Conservation (phyloP, 2,797 vertebrate species). For the Leuciscus waleckii region DNA sequence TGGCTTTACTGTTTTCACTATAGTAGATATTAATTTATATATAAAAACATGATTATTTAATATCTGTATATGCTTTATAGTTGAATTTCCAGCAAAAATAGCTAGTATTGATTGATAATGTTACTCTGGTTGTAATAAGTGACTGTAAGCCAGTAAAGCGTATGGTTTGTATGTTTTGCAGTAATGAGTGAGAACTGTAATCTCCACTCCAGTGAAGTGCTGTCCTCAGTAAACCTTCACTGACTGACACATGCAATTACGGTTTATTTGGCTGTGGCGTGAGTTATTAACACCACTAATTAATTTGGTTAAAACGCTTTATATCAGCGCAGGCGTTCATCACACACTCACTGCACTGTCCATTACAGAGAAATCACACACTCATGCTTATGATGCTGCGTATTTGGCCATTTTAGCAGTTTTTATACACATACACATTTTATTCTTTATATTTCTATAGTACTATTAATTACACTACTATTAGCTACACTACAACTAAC, state of each 20-base stretch:
- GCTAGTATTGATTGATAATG: not conserved
- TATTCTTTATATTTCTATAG: too few relatives aligned
- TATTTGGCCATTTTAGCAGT: not conserved
- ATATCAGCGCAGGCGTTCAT: not conserved
- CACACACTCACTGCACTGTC: not conserved
- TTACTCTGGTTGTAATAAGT: not conserved
- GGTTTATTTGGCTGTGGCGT: slow-evolving; percentile 38
- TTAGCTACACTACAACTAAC: not conserved
- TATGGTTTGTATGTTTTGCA: not conserved
- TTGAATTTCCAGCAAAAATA: too few relatives aligned
- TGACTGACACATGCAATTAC: slow-evolving; percentile 5
- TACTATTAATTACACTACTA: too few relatives aligned
- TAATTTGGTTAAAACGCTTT: not conserved
- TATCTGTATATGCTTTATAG: too few relatives aligned
- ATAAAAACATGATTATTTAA: too few relatives aligned
- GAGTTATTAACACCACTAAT: not conserved
- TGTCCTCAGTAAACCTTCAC: not conserved
- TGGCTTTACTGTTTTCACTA: too few relatives aligned
- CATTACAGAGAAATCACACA: not conserved
- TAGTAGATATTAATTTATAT: too few relatives aligned
- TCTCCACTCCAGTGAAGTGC: not conserved
- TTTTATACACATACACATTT: not conserved
- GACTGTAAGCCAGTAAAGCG: not conserved
- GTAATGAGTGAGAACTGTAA: slow-evolving; percentile 22
- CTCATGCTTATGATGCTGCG: not conserved